phyloP scores from a whole-genome alignment of 2,888 invertebrate species.

The Temnothorax unifasciatus region DNA sequence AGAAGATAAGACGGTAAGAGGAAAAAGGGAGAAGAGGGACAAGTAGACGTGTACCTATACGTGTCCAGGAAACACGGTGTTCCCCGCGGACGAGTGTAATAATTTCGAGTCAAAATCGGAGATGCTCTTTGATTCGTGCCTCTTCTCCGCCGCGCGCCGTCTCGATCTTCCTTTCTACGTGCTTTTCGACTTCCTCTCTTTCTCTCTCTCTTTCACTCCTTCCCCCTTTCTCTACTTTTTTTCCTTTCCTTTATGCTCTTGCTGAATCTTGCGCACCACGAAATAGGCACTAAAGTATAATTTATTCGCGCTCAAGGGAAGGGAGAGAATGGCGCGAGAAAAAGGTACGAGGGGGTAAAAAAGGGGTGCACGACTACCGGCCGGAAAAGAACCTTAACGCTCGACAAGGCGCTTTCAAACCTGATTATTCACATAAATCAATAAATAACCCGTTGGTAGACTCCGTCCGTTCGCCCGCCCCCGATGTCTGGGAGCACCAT shows the following conservation, averaged over 20 bases:
- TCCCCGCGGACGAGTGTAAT: slow-evolving; percentile 62
- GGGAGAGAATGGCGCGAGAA: slow-evolving; percentile 37
- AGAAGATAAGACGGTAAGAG: slow-evolving; percentile 6
- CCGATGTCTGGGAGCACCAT: slow-evolving; percentile 66
- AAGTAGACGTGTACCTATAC: slow-evolving; percentile 37
- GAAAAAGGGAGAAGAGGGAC: background rate
- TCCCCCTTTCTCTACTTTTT: slow-evolving; percentile 8
- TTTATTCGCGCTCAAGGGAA: slow-evolving; percentile 68
- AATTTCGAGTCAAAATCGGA: slow-evolving; percentile 59
- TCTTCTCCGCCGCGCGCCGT: slow-evolving; percentile 37
- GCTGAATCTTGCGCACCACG: slow-evolving; percentile 61
- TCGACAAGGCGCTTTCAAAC: slow-evolving; percentile 78
- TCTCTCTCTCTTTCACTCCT: background rate
- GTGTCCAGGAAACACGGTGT: slow-evolving; percentile 58
- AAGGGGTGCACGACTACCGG: slow-evolving; percentile 60
- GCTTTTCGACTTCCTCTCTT: slow-evolving; percentile 24
- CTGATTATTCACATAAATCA: slow-evolving; percentile 82
- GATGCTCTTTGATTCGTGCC: slow-evolving; percentile 61
- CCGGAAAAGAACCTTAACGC: slow-evolving; percentile 67
- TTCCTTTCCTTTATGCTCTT: slow-evolving; percentile 10
- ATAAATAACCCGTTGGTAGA: slow-evolving; percentile 76
- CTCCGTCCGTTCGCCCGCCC: slow-evolving; percentile 16
- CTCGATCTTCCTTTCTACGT: slow-evolving; percentile 6
- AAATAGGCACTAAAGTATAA: slow-evolving; percentile 70
- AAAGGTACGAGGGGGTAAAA: slow-evolving; percentile 27